phyloP scores from a whole-genome alignment of 2,113 vertebrate species.

The Nipponia nippon region DNA sequence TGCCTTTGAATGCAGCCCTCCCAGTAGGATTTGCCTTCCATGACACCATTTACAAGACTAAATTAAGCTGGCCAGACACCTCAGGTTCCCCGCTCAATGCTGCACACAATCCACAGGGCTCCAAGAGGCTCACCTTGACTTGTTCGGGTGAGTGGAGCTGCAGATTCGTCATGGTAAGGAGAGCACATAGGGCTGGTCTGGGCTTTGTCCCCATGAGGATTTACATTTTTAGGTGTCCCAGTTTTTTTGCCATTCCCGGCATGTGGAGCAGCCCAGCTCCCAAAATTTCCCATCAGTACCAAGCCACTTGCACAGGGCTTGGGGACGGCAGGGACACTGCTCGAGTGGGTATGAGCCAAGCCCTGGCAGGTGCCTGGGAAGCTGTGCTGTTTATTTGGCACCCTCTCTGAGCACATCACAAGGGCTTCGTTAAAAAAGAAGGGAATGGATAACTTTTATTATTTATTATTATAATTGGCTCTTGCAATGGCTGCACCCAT shows the following conservation, averaged over 20 bases:
- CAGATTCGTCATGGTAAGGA: fast-evolving
- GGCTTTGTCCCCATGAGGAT: fast-evolving
- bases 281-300: neutral
- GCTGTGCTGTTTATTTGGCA: neutral
- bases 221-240: neutral
- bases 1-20: neutral
- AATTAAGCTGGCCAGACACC: neutral
- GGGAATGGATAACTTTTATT: neutral
- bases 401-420: neutral
- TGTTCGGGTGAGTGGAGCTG: neutral
- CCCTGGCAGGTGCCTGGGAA: neutral
- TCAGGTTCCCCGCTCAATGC: neutral
- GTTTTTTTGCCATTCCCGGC: neutral
- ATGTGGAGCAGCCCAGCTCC: neutral
- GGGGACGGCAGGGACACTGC: neutral
- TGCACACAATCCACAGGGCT: fast-evolving
- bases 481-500: neutral
- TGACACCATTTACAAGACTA: no score
- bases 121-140: neutral
- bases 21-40: neutral
- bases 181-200: fast-evolving
- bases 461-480: neutral
- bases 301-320: neutral
- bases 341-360: fast-evolving
- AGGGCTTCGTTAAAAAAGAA: neutral